Base-by-base conservation (phyloP, 1,140 invertebrate species). In the Drosophila tsacasi region DNA sequence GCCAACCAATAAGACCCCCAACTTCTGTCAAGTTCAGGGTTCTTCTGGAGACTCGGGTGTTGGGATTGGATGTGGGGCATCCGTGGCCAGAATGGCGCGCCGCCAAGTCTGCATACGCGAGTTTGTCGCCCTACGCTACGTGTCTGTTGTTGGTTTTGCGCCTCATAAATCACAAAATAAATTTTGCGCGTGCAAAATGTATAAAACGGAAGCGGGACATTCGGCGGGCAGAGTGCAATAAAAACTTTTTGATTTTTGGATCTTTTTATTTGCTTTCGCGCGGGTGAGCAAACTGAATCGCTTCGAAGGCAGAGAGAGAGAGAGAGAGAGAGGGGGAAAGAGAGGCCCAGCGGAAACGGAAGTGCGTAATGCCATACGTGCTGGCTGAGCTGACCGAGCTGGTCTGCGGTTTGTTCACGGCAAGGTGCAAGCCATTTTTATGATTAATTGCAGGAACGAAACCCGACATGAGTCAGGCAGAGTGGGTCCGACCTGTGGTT, bases 301-400 rank as follows among this genome's bases (percentile, higher is more conserved):
- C 7, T 37, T 57, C 23, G 44, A 37, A 55, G 54, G 49, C 12
- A 3, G 17, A 3, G 1, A 13, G n/a, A 19, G n/a, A 23, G 19
- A 9, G 23, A 9, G 39, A 7, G n/a, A 19, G 8, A 10, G 6
- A 23, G 46, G 6, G n/a, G 2, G 39, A 32, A 19, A 13, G 68
- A 47, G 55, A 75, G 50, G 71, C 54, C 30, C 46, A 63, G 15
- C 84, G 81, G 84, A 89, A 89, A 84, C 84, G 84, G 84, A 89
- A 90, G 81, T 84, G 81, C 85, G 85, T 89, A 90, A 84, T 84
- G 66, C 84, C 81, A 90, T 89, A 89, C 81, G 85, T 84, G 84
- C 63, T 52, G 50, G 50, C 80, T 63, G 64, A 47, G 49, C 59
- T 54, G 27, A 60, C 80, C 75, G 64, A 47, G 49, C 59, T 49